Conservation (phyloP, 2,888 invertebrate species). For the Andrena trimmerana region DNA sequence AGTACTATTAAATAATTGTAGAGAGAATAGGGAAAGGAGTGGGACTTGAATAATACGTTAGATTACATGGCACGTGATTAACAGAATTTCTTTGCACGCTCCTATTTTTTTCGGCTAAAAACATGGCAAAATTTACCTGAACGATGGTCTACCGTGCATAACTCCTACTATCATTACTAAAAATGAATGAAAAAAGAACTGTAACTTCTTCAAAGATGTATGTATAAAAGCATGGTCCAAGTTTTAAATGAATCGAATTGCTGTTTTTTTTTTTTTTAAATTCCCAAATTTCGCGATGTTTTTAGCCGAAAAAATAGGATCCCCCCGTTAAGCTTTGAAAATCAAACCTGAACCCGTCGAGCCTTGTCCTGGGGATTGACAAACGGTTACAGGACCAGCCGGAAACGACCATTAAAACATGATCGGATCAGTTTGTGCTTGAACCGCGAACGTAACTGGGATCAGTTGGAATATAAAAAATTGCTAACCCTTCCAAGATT, state of each 20-base stretch:
- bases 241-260: no score
- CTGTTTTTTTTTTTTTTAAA: no score
- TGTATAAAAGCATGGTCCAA: no score
- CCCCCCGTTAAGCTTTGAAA: background rate
- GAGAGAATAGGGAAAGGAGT: background rate
- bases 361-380: background rate
- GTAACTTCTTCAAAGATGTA: no score
- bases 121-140: no score
- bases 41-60: background rate
- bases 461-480: constrained; percentile 30
- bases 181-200: no score
- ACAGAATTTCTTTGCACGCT: background rate
- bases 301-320: no score
- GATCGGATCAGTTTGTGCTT: constrained; percentile 41
- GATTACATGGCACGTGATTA: constrained; percentile 15
- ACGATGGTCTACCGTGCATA: no score
- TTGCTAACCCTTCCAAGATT: constrained; percentile 2
- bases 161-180: no score
- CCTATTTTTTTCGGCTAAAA: background rate
- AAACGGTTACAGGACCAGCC: constrained; percentile 18
- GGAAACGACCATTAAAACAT: constrained; percentile 55
- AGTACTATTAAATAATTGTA: constrained; percentile 20
- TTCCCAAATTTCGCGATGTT: no score
- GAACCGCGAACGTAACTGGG: constrained; percentile 29
- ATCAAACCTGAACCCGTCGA: background rate